A percentile compares a stretch with the other conserved stretches of the same genome.
phyloP scores from a whole-genome alignment of 2,888 invertebrate species.

The Lottia scabra region DNA sequence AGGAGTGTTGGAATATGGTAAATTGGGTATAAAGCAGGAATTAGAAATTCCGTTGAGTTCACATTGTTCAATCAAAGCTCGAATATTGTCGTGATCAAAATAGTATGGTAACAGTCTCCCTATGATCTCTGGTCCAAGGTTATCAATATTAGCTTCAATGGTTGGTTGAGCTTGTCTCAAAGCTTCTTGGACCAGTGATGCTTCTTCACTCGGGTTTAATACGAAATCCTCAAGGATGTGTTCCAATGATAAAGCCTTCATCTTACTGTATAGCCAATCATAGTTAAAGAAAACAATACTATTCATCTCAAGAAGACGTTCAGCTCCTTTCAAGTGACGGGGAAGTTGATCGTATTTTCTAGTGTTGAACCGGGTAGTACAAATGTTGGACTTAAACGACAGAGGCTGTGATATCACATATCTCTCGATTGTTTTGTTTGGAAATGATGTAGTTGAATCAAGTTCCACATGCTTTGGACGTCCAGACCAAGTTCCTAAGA shows the following conservation, averaged over 20 bases:
- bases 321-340: conserved; percentile 59
- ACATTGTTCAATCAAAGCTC: conserved; percentile 61
- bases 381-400: conserved; percentile 44
- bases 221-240: conserved; percentile 63
- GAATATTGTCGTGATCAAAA: conserved; percentile 56
- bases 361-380: conserved; percentile 55
- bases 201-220: conserved; percentile 60
- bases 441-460: not conserved
- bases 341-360: conserved; percentile 67
- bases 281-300: conserved; percentile 63
- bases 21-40: conserved; percentile 63
- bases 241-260: conserved; percentile 62
- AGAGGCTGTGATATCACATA: conserved; percentile 57
- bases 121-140: conserved; percentile 63
- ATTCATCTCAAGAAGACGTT: conserved; percentile 63
- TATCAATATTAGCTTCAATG: conserved; percentile 58
- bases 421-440: conserved; percentile 11
- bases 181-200: conserved; percentile 59
- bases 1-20: conserved; percentile 63
- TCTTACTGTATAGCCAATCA: conserved; percentile 67
- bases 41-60: conserved; percentile 59
- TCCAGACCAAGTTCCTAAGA: conserved; percentile 60
- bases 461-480: conserved; percentile 43
- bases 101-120: conserved; percentile 66
- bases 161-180: conserved; percentile 55